Percentiles rank a stretch among this genome's conserved stretches.
phyloP scores from a whole-genome alignment of 2,888 invertebrate species.

The Choreutis nemorana region DNA sequence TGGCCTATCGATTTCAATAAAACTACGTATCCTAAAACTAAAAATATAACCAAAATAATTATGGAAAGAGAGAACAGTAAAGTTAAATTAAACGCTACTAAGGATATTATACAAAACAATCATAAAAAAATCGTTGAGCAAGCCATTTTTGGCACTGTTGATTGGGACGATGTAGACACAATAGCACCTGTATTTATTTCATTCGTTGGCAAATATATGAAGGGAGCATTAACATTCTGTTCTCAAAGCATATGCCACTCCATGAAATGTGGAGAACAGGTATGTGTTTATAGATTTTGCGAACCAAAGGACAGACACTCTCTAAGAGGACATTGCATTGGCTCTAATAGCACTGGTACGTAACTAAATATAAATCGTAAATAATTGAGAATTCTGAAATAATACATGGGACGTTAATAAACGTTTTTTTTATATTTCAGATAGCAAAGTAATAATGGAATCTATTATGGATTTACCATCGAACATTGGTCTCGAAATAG shows the following conservation, averaged over 20 bases:
- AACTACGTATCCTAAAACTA: slow-evolving; percentile 9
- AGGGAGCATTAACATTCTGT: slow-evolving; percentile 46
- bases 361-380: neutral
- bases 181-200: slow-evolving; percentile 47
- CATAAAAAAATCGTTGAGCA: slow-evolving; percentile 35
- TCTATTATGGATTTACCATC: slow-evolving; percentile 51
- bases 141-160: slow-evolving; percentile 45
- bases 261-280: slow-evolving; percentile 45
- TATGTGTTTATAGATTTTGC: slow-evolving; percentile 42
- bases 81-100: slow-evolving; percentile 35
- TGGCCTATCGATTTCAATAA: slow-evolving; percentile 31
- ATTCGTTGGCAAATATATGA: slow-evolving; percentile 52
- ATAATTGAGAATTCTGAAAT: neutral
- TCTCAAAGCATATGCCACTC: slow-evolving; percentile 45
- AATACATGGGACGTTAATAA: neutral
- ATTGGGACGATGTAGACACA: slow-evolving; percentile 49
- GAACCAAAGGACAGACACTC: slow-evolving; percentile 34
- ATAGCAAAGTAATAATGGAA: slow-evolving; percentile 43
- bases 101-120: slow-evolving; percentile 30
- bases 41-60: slow-evolving; percentile 39
- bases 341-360: slow-evolving; percentile 39
- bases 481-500: slow-evolving; percentile 42
- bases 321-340: slow-evolving; percentile 44
- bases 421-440: slow-evolving; percentile 24
- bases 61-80: slow-evolving; percentile 41